Evolutionary conservation across 2,888 invertebrate species (phyloP), one percentile per base, ranked within the genome.

Genomic region (Lydus trimaculatus): DNA sequence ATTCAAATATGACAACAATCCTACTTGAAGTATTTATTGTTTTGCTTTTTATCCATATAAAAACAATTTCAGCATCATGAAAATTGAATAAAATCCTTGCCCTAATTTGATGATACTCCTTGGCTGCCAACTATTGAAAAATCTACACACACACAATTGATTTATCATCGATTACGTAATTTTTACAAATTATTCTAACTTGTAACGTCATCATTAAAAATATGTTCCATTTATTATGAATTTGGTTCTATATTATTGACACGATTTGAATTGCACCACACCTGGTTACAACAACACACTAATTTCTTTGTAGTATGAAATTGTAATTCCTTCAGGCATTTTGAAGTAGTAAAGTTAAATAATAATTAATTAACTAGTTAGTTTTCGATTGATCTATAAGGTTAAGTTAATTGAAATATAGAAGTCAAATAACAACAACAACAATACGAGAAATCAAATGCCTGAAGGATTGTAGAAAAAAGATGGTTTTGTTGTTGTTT

Each of bases 321-420:
- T 28, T 25, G 25, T 56, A 15, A 13, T 5, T 63, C 66, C 63
- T 58, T 63, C 56, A 59, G 63, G 63, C 66, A 28, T 63, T 23
- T n/a, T n/a, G 33, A 63, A 58, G 31, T 48, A 39, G 56, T 58
- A 58, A 66, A 66, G 28, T 59, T 58, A 58, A 43, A 33, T 63
- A 43, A 33, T 63, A 62, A 66, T 66, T 66, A 61, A 66, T 66
- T 62, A 63, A 28, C 25, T 56, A 25, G 13, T 66, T 39, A 48
- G 48, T 63, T 63, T 20, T 66, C 59, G 63, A 66, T 63, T 66
- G 66, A 60, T 61, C 33, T 56, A 56, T 25, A 56, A 56, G 56
- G 61, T 31, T n/a, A 25, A 61, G 23, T 59, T 66, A 66, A 66
- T 66, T 66, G 66, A 66, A 66, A 66, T 66, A 59, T 63, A 48